Evolutionary conservation across 2,113 vertebrate species (phyloP).

Genomic region (Varanus komodoensis): DNA sequence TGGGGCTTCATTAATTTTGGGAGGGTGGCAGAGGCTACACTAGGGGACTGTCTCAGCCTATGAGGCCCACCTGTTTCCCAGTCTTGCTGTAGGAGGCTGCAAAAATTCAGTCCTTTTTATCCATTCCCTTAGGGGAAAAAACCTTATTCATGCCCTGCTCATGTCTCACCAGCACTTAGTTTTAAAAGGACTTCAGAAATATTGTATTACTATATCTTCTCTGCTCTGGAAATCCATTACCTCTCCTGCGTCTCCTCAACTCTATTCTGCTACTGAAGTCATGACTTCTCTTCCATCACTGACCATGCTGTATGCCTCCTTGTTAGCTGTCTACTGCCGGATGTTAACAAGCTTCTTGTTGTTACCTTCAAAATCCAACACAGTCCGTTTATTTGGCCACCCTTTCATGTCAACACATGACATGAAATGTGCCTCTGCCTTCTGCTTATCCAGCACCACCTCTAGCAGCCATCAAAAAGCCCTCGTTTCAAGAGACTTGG

Average conservation of each 20-base stretch:
- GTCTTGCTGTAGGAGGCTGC: background rate
- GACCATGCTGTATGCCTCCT: background rate
- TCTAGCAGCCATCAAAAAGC: background rate
- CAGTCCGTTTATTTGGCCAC: background rate
- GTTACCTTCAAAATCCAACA: background rate
- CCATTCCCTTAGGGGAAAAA: background rate
- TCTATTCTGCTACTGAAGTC: background rate
- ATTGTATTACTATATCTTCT: background rate
- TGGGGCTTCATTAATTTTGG: no score
- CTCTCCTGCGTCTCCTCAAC: background rate
- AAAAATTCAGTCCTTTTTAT: background rate
- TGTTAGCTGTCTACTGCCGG: background rate
- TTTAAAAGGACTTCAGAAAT: no score
- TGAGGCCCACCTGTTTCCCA: no score
- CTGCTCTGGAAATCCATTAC: background rate
- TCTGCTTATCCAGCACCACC: background rate
- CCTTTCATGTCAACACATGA: background rate
- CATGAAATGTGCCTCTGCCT: no score
- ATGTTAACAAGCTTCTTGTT: background rate
- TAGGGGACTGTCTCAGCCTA: no score
- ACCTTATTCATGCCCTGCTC: background rate
- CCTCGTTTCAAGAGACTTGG: background rate
- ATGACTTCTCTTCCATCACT: background rate
- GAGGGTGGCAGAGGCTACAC: no score
- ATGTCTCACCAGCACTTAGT: background rate